These are phyloP conservation scores for Seladonia tumulorum DNA, from an alignment of 2,888 invertebrate species.

Conservation along the genomic window DNA sequence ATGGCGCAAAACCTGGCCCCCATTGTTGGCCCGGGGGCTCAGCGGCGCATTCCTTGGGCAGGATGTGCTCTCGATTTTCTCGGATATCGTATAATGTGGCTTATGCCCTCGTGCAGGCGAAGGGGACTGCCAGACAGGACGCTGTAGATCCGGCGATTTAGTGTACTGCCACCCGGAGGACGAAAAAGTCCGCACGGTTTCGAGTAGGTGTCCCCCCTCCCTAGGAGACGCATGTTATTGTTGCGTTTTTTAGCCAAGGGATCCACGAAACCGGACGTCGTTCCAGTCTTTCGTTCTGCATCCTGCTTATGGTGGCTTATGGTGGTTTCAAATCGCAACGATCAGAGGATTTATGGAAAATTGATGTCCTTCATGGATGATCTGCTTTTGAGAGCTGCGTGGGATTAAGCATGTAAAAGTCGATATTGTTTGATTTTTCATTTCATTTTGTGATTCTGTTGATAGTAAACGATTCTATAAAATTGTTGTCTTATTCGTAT, in stretches of 20 bases:
- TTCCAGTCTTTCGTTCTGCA: background rate
- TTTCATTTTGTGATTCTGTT: background rate
- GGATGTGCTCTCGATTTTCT: conserved; percentile 81
- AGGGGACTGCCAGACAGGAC: conserved; percentile 34
- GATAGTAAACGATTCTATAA: too few species aligned
- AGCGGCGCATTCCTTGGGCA: conserved; percentile 72
- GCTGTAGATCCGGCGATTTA: conserved; percentile 64
- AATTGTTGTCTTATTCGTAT: too few species aligned
- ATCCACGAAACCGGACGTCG: conserved; percentile 20
- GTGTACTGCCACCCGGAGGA: conserved; percentile 14
- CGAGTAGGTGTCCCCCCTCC: conserved; percentile 42
- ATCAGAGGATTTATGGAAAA: background rate
- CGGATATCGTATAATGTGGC: conserved; percentile 77
- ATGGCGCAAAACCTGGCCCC: conserved; percentile 74
- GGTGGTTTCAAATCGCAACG: background rate
- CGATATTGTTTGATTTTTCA: background rate
- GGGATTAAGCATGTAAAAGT: background rate
- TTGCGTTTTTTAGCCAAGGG: background rate
- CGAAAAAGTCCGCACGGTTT: background rate
- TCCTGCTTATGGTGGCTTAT: background rate
- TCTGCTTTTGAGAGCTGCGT: background rate
- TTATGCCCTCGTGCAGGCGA: conserved; percentile 66
- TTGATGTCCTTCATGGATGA: background rate
- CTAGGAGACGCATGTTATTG: conserved; percentile 29
- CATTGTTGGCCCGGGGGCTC: conserved; percentile 65